Evolutionary conservation across 2,888 invertebrate species (phyloP).

Genomic region (Ecdyonurus torrentis): DNA sequence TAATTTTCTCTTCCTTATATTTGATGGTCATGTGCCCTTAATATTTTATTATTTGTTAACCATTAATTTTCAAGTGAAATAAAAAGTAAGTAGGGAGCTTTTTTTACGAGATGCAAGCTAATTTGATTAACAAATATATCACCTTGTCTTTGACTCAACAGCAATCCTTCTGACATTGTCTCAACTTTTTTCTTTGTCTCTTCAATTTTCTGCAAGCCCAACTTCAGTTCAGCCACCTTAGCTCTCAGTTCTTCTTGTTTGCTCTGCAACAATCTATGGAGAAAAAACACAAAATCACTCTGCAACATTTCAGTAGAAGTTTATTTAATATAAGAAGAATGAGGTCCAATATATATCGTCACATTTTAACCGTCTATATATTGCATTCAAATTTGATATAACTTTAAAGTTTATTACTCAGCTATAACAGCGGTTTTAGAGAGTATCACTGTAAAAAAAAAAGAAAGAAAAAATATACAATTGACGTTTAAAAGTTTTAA

Average conservation of each 20-base stretch:
- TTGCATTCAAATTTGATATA: neutral
- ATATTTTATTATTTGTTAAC: neutral
- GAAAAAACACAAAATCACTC: no score
- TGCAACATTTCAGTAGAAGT: constrained; percentile 42
- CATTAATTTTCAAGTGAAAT: neutral
- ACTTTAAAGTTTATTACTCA: no score
- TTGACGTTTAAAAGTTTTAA: no score
- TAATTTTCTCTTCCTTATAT: no score
- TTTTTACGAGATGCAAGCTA: no score
- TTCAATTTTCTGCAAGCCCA: constrained; percentile 72
- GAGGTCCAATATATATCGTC: no score
- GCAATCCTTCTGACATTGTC: constrained; percentile 68
- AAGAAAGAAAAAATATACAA: no score
- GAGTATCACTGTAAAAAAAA: no score
- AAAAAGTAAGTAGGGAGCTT: no score
- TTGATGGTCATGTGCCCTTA: neutral
- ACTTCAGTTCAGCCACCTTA: constrained; percentile 49
- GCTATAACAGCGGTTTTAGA: no score
- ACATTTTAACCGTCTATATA: neutral
- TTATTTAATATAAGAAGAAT: constrained; percentile 1
- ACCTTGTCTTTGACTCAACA: constrained; percentile 45
- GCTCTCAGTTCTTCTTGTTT: constrained; percentile 52
- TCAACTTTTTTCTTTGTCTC: constrained; percentile 69
- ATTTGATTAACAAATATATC: neutral
- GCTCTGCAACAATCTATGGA: no score